These are phyloP conservation scores for Polyodon spathula DNA, from an alignment of 2,113 vertebrate species.

Conservation along the genomic window DNA sequence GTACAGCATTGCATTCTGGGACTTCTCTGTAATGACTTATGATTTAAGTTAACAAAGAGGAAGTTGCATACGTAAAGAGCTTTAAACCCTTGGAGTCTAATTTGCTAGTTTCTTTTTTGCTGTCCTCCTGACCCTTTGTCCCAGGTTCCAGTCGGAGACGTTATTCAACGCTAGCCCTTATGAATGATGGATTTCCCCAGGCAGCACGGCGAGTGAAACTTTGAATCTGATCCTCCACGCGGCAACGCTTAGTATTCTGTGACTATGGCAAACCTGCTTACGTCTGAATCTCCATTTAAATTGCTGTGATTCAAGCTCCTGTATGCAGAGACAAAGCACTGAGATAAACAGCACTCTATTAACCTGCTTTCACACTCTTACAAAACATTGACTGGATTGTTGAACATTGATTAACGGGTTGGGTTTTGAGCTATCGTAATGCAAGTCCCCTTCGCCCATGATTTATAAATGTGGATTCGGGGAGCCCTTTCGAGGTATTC, in stretches of 20 bases:
- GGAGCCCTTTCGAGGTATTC: too few species aligned
- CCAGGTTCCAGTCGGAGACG: conserved; percentile 22
- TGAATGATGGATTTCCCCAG: conserved; percentile 34
- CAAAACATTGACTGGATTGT: background rate
- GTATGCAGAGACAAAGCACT: background rate
- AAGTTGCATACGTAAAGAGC: background rate
- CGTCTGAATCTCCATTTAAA: conserved; percentile 7
- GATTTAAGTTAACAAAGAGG: too few species aligned
- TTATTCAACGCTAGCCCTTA: conserved; percentile 20
- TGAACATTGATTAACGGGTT: background rate
- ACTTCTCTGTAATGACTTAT: too few species aligned
- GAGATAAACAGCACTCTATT: conserved; percentile 2
- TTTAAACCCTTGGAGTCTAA: conserved; percentile 1
- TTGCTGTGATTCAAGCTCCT: conserved; percentile 14
- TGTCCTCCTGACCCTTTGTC: conserved; percentile 13
- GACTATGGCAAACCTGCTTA: conserved; percentile 6
- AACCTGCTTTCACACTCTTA: background rate
- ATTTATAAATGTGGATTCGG: too few species aligned
- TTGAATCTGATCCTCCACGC: conserved; percentile 25
- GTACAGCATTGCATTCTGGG: too few species aligned
- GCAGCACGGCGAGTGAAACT: conserved; percentile 16
- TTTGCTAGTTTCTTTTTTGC: conserved; percentile 16
- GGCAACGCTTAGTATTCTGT: conserved; percentile 23
- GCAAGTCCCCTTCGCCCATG: background rate
- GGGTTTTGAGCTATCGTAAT: background rate